These are phyloP conservation scores for Ispidina lecontei DNA, from an alignment of 2,797 vertebrate genomes.

Conservation along the genomic window DNA sequence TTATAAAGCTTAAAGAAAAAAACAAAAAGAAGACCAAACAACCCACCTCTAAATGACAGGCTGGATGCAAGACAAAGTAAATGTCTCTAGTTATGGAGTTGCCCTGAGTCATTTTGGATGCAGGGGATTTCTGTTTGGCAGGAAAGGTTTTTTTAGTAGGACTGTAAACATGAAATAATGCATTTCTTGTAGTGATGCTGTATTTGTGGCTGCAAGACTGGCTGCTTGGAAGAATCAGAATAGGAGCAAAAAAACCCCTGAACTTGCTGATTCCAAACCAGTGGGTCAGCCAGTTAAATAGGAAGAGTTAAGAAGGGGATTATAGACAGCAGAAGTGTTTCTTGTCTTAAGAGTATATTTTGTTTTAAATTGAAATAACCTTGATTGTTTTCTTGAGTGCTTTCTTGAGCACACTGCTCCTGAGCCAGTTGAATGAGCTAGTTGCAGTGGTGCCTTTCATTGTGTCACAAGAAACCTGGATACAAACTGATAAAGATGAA, in stretches of 20 bases:
- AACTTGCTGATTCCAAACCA: neutral
- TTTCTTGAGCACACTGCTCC: neutral
- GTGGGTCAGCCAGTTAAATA: neutral
- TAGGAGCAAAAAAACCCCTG: neutral
- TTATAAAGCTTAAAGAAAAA: neutral
- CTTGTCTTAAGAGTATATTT: neutral
- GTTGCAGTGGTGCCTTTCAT: neutral
- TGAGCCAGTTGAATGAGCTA: neutral
- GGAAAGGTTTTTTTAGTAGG: neutral
- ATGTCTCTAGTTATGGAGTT: neutral
- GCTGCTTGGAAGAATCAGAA: neutral
- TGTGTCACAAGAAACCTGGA: neutral
- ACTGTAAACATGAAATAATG: neutral
- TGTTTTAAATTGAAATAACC: neutral
- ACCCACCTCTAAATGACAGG: neutral
- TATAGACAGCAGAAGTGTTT: neutral
- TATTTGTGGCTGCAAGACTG: neutral
- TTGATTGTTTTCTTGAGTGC: neutral
- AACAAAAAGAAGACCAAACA: neutral
- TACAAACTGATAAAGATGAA: neutral
- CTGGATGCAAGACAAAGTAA: neutral
- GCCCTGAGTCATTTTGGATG: neutral
- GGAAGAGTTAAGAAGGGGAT: neutral
- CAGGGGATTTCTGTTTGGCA: neutral
- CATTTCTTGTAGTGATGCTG: neutral